Base-by-base conservation (phyloP, 2,797 vertebrate genomes). In the Sebastolobus alascanus region DNA sequence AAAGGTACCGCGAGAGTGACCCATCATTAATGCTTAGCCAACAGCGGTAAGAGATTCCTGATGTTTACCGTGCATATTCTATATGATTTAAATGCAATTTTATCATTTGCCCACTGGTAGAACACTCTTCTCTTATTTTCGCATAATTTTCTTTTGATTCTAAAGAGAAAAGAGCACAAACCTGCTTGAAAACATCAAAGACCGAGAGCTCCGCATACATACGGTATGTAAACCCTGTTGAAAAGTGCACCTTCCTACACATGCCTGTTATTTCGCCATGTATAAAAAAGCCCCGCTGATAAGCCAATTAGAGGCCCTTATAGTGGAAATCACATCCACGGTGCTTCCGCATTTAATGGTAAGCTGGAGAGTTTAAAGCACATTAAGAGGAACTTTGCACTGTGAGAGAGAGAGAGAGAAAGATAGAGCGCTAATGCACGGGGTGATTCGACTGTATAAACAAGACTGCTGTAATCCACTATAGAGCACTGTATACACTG, bases 371-470 rank as follows among this genome's bases (percentile, higher is more conserved):
- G 55, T 79, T 81, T 76, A 79, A 67, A 84, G 35, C 38, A 80
- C 82, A 81, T 89, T 82, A 83, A 75, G 31, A 75, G 73, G 70
- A 89, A 83, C 38, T 67, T 86, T 84, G 20, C 55, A 35, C 56
- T 3, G 40, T 37, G 79, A 64, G 40, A 70, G 46, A 50, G 46
- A 50, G 46, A 0, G 46, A 33, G 33, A 7, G 33, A 33, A 5
- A 40, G 38, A 40, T 6, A 18, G 59, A 68, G 31, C 5, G 68
- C 70, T 87, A 74, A 85, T 80, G 78, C 60, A 79, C 46, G 37
- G 35, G 22, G 60, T 63, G 83, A 85, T 82, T 83, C 78, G 77
- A 43, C 46, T 12, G 82, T 68, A 73, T 61, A 86, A 82, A 86
- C 68, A 89, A 78, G 37, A 70, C 75, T 33, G 12, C 68, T 77